Conservation (phyloP, 1,140 invertebrate genomes). For the Hyphantria cunea region DNA sequence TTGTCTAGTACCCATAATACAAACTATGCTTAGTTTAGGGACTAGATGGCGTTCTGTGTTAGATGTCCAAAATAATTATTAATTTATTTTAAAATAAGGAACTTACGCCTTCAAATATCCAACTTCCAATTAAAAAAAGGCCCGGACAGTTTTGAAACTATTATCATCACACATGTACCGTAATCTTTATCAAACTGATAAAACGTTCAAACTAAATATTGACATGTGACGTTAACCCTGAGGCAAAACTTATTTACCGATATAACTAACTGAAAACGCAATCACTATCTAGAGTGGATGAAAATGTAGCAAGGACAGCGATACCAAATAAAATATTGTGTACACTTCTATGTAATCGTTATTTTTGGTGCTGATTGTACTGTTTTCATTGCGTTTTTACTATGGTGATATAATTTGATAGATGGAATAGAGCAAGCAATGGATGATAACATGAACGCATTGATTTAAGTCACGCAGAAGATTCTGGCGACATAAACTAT, state of each 20-base stretch:
- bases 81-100: too few species aligned
- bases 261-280: constrained; percentile 6
- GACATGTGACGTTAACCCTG: constrained; percentile 33
- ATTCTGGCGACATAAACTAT: too few species aligned
- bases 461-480: too few species aligned
- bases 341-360: not conserved
- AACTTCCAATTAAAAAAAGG: not conserved
- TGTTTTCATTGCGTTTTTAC: too few species aligned
- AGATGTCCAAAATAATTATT: too few species aligned
- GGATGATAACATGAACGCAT: too few species aligned
- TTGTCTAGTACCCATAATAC: too few species aligned
- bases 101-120: not conserved
- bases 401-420: too few species aligned
- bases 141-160: too few species aligned
- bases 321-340: not conserved
- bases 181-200: constrained; percentile 28
- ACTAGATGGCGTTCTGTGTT: too few species aligned
- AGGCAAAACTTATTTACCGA: constrained; percentile 23
- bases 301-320: constrained; percentile 38
- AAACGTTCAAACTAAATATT: constrained; percentile 39
- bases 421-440: too few species aligned
- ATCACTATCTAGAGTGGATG: constrained; percentile 23
- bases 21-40: too few species aligned
- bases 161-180: constrained; percentile 26
- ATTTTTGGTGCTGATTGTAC: not conserved